Evolutionary conservation across 2,113 vertebrate species (phyloP), one percentile per base, ranked within the genome.

Genomic region (Panthera leo): DNA sequence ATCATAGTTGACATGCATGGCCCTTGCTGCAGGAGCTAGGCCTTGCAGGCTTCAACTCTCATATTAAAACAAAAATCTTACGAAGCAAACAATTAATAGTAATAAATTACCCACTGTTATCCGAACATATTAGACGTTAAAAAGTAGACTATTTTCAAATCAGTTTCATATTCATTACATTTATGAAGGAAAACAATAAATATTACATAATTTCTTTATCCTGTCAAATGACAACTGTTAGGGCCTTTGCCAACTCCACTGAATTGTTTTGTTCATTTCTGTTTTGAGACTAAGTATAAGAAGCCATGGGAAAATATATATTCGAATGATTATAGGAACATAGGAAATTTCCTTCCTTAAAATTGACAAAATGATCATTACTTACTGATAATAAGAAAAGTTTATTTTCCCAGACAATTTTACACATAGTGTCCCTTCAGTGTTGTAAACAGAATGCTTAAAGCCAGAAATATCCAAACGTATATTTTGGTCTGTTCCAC

Each of bases 351-450:
- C 1, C 3, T 92, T 61, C 12, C 51, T 93, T 71, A 86, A 94
- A 75, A 29, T 63, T 68, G 73, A 7, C 18, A 79, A 92, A 87
- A 16, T 21, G 78, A 85, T 63, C 71, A 85, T 90, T 85, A 13
- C 39, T 90, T 71, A 94, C 23, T 82, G 15, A n/a, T 70, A 13
- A 85, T 79, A 88, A 95, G 36, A 85, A 1, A 67, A 78, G 0
- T 96, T 63, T 83, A n/a, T 89, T 89, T 96, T 95, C 27, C 23
- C 61, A 25, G 5, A 27, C 36, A 86, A 91, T 68, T 78, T 94
- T 76, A 36, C 0, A 58, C 5, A 75, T 53, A 55, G 5, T 75
- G 1, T 85, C 16, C 4, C 70, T 87, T 96, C 25, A 36, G 16
- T 90, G 29, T 82, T 67, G 53, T 82, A 82, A 80, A 65, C 67